Conservation (phyloP, 2,888 invertebrate genomes). For the Torymus auratus region DNA sequence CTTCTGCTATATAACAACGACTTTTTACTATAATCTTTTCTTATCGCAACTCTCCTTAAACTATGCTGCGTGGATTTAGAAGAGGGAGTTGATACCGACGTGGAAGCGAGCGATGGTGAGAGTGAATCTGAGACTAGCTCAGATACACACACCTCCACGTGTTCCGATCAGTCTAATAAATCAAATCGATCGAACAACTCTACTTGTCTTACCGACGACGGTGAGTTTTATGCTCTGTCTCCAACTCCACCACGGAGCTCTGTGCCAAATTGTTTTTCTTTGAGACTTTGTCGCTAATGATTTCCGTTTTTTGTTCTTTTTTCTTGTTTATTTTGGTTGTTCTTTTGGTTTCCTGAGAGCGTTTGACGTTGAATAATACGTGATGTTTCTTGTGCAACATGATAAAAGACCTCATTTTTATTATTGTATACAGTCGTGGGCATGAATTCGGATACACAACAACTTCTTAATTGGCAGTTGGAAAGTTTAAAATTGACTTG, state of each 20-base stretch:
- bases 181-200: conserved; percentile 74
- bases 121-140: conserved; percentile 78
- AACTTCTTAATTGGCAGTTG: background rate
- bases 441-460: background rate
- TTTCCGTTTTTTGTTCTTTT: conserved; percentile 43
- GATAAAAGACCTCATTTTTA: conserved; percentile 30
- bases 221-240: conserved; percentile 72
- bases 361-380: conserved; percentile 45
- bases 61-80: conserved; percentile 76
- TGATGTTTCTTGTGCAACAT: conserved; percentile 32
- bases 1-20: conserved; percentile 43
- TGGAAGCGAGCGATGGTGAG: conserved; percentile 77
- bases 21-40: conserved; percentile 60
- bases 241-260: conserved; percentile 43
- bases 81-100: conserved; percentile 77
- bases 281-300: conserved; percentile 48
- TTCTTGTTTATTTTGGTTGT: conserved; percentile 54
- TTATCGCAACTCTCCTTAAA: conserved; percentile 63
- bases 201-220: conserved; percentile 76
- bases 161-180: conserved; percentile 74
- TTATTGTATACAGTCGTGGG: conserved; percentile 9
- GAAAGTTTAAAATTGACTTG: too few relatives aligned
- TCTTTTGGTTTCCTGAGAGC: conserved; percentile 51
- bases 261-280: conserved; percentile 50
- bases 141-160: conserved; percentile 75